phyloP scores from a whole-genome alignment of 2,797 vertebrate species.

The Fundulus diaphanus region DNA sequence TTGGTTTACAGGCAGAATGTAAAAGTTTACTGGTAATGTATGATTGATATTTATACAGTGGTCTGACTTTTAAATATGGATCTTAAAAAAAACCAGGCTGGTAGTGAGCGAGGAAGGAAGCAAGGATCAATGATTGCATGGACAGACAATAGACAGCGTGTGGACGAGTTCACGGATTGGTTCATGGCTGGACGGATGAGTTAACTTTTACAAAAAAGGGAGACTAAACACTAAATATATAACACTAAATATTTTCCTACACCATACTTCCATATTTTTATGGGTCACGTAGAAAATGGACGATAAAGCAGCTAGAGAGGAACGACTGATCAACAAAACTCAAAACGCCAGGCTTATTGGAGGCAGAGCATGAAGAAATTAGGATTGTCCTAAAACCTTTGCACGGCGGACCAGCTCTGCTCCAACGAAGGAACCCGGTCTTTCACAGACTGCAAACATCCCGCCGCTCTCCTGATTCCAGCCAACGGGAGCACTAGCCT shows the following conservation, averaged over 20 bases:
- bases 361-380: background rate
- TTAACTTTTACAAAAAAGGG: background rate
- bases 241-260: background rate
- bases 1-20: background rate
- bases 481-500: background rate
- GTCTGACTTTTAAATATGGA: background rate
- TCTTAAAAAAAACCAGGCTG: too few relatives aligned
- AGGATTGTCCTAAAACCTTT: background rate
- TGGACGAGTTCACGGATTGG: background rate
- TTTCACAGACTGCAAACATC: conserved; percentile 10
- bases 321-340: background rate
- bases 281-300: background rate
- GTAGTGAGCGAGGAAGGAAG: too few relatives aligned
- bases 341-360: background rate
- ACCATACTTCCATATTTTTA: background rate
- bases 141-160: too few relatives aligned
- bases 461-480: background rate
- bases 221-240: background rate
- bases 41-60: background rate
- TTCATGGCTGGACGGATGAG: background rate
- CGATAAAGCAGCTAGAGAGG: background rate
- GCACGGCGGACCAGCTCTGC: background rate
- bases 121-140: too few relatives aligned
- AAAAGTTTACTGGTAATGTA: background rate
- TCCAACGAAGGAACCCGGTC: background rate